Conservation (phyloP, 2,888 invertebrate genomes). For the Malthinus seriepunctatus region DNA sequence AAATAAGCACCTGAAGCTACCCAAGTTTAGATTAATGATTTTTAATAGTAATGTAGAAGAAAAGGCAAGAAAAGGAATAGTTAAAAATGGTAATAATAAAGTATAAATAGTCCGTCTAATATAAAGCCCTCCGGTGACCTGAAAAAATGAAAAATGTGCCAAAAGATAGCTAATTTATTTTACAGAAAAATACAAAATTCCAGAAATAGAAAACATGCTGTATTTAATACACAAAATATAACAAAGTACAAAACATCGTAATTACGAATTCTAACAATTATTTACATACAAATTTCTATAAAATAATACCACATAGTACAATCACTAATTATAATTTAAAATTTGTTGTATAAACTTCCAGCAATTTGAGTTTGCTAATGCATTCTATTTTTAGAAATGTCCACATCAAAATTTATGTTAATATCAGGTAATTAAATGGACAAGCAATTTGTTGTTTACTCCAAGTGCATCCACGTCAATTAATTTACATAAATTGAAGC, state of each 20-base stretch:
- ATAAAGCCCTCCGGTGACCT: constrained; percentile 67
- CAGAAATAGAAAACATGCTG: background rate
- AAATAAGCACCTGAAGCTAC: no score
- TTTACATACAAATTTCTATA: background rate
- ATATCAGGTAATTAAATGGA: no score
- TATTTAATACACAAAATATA: background rate
- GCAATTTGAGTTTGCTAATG: no score
- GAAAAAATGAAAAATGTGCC: constrained; percentile 60
- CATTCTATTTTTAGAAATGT: no score
- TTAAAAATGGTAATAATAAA: constrained; percentile 30
- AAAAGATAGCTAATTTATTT: constrained; percentile 34
- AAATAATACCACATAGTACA: background rate
- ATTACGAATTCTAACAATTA: no score
- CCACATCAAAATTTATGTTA: no score
- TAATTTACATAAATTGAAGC: no score
- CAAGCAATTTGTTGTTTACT: no score
- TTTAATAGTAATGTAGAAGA: background rate
- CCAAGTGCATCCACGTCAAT: no score
- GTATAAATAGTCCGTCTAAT: constrained; percentile 54
- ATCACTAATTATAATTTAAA: constrained; percentile 1
- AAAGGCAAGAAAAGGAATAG: constrained; percentile 23
- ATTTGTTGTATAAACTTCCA: background rate
- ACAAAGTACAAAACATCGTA: no score
- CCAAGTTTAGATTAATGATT: no score
- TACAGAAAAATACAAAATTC: constrained; percentile 35